Conservation (phyloP, 2,888 invertebrate species). For the Malthinus flaveolus region DNA sequence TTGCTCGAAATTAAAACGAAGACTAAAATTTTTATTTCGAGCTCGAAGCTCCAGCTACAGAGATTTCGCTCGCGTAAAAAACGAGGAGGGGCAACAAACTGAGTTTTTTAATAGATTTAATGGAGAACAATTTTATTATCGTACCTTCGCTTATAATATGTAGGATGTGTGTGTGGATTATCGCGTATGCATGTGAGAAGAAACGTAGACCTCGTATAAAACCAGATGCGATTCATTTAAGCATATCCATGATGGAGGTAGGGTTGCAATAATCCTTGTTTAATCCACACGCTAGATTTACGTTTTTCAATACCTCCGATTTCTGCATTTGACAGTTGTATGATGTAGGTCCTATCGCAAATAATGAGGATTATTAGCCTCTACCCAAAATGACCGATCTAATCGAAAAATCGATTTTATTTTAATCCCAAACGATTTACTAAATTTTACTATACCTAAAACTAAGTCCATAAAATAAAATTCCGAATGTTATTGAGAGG, state of each 20-base stretch:
- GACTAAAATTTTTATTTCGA: too few species aligned
- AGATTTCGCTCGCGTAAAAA: too few species aligned
- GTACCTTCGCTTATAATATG: neutral
- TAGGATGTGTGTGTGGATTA: neutral
- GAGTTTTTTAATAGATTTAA: neutral
- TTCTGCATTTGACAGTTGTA: constrained; percentile 36
- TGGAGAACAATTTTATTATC: neutral
- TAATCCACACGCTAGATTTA: constrained; percentile 35
- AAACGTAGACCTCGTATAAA: constrained; percentile 8
- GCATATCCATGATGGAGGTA: constrained; percentile 9
- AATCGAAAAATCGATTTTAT: constrained; percentile 30
- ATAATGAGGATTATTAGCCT: constrained; percentile 28
- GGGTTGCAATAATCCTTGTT: constrained; percentile 33
- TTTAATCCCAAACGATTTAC: constrained; percentile 6
- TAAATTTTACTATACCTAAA: too few species aligned
- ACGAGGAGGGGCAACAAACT: neutral
- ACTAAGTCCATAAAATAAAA: too few species aligned
- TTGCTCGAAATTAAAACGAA: too few species aligned
- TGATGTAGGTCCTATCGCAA: constrained; percentile 32
- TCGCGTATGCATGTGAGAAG: constrained; percentile 7
- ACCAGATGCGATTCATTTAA: constrained; percentile 29
- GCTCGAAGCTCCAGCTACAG: too few species aligned
- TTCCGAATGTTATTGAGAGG: too few species aligned
- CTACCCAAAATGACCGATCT: constrained; percentile 30
- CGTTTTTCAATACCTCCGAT: constrained; percentile 31